Evolutionary conservation across 2,113 vertebrate species (phyloP).

Genomic region (Zapornia atra): DNA sequence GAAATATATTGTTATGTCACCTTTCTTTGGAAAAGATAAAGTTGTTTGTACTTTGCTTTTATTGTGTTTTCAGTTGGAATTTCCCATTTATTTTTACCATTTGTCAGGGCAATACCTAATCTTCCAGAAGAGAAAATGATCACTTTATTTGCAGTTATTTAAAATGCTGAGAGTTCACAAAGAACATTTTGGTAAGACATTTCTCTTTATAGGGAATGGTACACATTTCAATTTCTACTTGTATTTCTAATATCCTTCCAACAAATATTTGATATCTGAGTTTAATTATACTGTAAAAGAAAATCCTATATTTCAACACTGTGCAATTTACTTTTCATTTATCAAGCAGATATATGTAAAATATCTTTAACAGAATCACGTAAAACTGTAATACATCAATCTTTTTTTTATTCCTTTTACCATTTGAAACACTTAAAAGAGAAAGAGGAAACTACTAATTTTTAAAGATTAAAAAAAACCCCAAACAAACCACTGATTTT

Average conservation of each 20-base stretch:
- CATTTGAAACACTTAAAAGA: neutral
- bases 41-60: neutral
- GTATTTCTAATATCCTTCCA: conserved; percentile 22
- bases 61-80: neutral
- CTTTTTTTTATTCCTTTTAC: neutral
- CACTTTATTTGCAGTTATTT: neutral
- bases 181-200: neutral
- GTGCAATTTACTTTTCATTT: conserved; percentile 53
- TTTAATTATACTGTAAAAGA: conserved; percentile 39
- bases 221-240: conserved; percentile 10
- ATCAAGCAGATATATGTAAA: neutral
- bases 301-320: conserved; percentile 41
- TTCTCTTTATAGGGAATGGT: neutral
- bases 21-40: neutral
- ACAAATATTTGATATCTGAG: conserved; percentile 41
- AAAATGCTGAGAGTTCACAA: neutral
- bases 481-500: neutral
- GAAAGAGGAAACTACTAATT: neutral
- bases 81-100: neutral
- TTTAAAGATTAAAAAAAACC: neutral
- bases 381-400: neutral
- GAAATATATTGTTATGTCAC: neutral
- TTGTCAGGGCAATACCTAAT: neutral
- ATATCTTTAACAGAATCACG: neutral
- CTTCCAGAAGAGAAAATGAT: neutral